Conservation (phyloP, 1,140 invertebrate species). For the Amphibalanus amphitrite region DNA sequence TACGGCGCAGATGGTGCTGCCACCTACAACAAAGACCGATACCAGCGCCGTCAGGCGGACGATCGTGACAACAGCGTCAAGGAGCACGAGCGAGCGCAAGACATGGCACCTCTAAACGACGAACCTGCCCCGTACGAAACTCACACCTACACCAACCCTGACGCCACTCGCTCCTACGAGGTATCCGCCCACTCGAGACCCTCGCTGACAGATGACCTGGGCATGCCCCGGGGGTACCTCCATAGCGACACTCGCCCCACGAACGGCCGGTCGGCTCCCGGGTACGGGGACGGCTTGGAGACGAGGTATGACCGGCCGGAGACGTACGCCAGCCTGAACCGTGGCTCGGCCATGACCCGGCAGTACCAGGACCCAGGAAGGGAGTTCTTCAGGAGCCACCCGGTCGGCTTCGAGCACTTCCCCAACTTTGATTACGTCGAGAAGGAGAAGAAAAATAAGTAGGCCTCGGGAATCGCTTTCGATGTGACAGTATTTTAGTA, state of each 20-base stretch:
- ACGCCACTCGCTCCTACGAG: not conserved
- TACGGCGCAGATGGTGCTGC: not conserved
- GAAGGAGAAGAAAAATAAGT: too few relatives aligned
- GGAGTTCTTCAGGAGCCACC: not conserved
- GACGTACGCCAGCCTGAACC: not conserved
- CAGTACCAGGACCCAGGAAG: not conserved
- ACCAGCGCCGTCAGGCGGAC: not conserved
- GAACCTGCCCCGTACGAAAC: not conserved
- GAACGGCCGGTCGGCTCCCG: too few relatives aligned
- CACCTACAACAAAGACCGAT: not conserved
- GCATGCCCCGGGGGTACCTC: not conserved
- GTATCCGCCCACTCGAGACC: not conserved
- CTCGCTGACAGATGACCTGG: not conserved
- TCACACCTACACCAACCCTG: not conserved
- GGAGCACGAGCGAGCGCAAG: not conserved
- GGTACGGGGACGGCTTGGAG: too few relatives aligned
- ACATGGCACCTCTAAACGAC: not conserved
- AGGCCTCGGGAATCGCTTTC: too few relatives aligned
- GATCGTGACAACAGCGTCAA: too few relatives aligned
- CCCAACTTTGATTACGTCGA: not conserved
- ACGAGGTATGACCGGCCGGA: not conserved
- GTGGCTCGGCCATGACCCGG: not conserved
- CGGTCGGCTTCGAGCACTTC: not conserved
- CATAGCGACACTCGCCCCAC: not conserved
- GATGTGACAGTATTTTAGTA: too few relatives aligned